Base-by-base conservation (phyloP, 2,797 vertebrate species). In the Bovichtus variegatus region DNA sequence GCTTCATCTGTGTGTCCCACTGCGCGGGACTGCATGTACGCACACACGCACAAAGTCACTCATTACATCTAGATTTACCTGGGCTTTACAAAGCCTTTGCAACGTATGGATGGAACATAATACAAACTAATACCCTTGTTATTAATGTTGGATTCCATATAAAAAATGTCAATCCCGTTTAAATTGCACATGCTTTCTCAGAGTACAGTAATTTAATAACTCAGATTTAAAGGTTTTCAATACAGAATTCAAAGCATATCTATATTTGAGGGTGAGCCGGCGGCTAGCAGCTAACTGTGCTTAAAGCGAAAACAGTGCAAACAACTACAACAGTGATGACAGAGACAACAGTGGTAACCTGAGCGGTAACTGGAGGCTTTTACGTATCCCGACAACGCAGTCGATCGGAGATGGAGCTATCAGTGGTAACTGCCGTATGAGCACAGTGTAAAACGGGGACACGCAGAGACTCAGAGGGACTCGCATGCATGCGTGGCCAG, bases 1-100 rank as follows among this genome's bases (percentile, higher is more conserved):
- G 76, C 44, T 70, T 86, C 46, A 43, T 83, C 71, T 64, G 79
- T 58, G 40, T 65, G 49, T 41, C 74, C 58, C 15, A 49, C 59
- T 21, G 61, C 36, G 58, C 44, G 19, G 18, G 40, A 77, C 40
- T 21, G 41, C 59, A 27, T 5, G 1, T 9, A 60, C 6, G 5
- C 61, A 70, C 27, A 16, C 5, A 50, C 38, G 53, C 54, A 59
- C n/a, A 77, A 34, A 53, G 23, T 38, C 43, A 59, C 21, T n/a
- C 5, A 47, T 54, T 61, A 65, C 5, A 60, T 62, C 43, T 41
- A 49, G n/a, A 84, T 40, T 47, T 36, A 49, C 61, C n/a, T 34
- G 31, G 31, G 31, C 31, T 80, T 58, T 31, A 43, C 19, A 51
- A 54, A 54, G 53, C 29, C 50, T 67, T 34, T 49, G 25, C 9